Evolutionary conservation across 2,797 vertebrate species (phyloP).

Genomic region (Macropodus opercularis): DNA sequence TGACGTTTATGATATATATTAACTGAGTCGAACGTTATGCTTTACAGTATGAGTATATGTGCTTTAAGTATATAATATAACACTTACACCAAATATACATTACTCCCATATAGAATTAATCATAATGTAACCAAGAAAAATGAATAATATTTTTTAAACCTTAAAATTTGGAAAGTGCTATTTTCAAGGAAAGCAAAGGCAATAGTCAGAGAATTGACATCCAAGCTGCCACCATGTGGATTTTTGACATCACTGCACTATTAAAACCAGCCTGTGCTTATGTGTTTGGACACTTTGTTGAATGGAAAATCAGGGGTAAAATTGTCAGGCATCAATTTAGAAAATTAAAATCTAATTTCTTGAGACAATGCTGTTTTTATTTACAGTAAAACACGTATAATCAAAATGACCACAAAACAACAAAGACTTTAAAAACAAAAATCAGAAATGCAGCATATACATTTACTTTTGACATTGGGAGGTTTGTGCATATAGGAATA

Average conservation of each 20-base stretch:
- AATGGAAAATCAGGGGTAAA: background rate
- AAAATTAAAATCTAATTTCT: no score
- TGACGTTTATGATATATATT: no score
- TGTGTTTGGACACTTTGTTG: no score
- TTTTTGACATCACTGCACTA: slow-evolving; percentile 3
- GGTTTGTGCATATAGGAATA: background rate
- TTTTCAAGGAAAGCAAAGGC: background rate
- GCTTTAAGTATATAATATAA: no score
- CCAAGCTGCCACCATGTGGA: slow-evolving; percentile 57
- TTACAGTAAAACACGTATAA: no score
- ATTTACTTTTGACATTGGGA: background rate
- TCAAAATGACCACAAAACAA: background rate
- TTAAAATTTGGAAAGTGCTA: background rate
- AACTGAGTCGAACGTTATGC: no score
- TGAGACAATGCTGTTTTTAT: no score
- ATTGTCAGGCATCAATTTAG: background rate
- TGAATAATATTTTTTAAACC: slow-evolving; percentile 1
- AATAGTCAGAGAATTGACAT: background rate
- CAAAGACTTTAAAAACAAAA: no score
- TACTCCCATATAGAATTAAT: background rate
- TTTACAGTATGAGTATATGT: no score
- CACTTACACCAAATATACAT: no score
- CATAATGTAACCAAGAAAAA: background rate
- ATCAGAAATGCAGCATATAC: background rate
- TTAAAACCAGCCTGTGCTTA: background rate